These are phyloP conservation scores for Coranthus polyacanthus DNA, from an alignment of 2,797 vertebrate genomes.

Conservation along the genomic window DNA sequence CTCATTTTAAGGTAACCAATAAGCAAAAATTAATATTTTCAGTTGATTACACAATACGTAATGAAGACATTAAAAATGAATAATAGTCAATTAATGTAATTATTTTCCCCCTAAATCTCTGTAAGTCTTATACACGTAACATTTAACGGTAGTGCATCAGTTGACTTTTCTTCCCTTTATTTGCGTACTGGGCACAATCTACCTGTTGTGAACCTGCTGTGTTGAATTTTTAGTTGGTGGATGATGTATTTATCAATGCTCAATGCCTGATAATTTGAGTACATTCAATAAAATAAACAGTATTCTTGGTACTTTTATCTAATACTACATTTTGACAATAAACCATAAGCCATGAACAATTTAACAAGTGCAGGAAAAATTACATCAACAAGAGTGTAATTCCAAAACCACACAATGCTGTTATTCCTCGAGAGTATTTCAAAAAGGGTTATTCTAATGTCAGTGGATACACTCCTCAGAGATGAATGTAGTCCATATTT, in stretches of 20 bases:
- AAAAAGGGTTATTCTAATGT: slow-evolving; percentile 12
- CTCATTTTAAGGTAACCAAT: no score
- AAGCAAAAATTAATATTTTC: no score
- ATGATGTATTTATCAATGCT: slow-evolving; percentile 1
- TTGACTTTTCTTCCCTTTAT: slow-evolving; percentile 28
- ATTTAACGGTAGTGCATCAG: slow-evolving; percentile 27
- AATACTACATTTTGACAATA: not conserved
- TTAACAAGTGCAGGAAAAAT: not conserved
- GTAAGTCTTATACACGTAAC: no score
- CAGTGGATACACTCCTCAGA: slow-evolving; percentile 24
- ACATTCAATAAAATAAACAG: not conserved
- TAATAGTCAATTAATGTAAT: no score
- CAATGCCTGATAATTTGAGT: not conserved
- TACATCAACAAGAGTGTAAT: no score
- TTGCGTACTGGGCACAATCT: slow-evolving; percentile 3
- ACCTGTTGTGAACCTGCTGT: not conserved
- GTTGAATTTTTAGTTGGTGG: not conserved
- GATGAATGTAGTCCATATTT: slow-evolving; percentile 17
- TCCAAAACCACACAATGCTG: not conserved
- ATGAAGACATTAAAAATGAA: no score
- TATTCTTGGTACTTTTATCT: not conserved
- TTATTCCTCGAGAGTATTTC: slow-evolving; percentile 10
- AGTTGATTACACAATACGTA: no score
- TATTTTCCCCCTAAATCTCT: no score
- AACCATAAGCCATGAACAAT: slow-evolving; percentile 1